Conservation (phyloP, 2,888 invertebrate genomes). For the Phortica magna region DNA sequence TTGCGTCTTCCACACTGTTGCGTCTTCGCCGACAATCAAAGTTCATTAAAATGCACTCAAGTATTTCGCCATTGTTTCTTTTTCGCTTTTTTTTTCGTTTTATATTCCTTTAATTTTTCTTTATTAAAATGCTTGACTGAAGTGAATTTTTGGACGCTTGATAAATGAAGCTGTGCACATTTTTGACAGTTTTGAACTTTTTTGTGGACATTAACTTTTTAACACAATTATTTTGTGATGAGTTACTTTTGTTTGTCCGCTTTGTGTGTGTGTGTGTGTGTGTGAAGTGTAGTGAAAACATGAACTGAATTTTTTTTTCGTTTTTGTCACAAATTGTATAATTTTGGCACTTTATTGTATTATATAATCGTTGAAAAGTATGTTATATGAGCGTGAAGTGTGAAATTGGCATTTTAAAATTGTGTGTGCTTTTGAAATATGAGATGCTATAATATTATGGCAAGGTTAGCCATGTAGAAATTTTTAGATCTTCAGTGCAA, state of each 20-base stretch:
- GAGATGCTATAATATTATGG: too few species aligned
- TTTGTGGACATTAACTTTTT: constrained; percentile 43
- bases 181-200: constrained; percentile 54
- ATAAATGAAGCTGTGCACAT: constrained; percentile 63
- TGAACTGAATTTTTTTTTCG: constrained; percentile 19
- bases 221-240: constrained; percentile 34
- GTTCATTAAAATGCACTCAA: constrained; percentile 31
- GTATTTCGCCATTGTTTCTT: constrained; percentile 15
- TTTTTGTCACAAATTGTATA: constrained; percentile 33
- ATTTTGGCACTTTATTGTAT: constrained; percentile 5
- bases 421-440: too few species aligned
- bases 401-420: neutral
- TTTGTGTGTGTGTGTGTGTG: constrained; percentile 28
- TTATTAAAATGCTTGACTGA: neutral
- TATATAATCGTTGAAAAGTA: neutral
- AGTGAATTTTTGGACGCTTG: constrained; percentile 42
- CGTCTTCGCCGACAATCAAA: constrained; percentile 8
- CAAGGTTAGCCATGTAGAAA: too few species aligned
- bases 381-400: neutral
- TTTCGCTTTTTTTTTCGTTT: constrained; percentile 20
- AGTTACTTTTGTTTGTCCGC: constrained; percentile 6
- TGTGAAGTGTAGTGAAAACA: constrained; percentile 44
- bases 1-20: neutral
- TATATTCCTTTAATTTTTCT: neutral
- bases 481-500: too few species aligned